Percentiles rank a stretch among this genome's conserved stretches.
Conservation (phyloP, 2,113 vertebrate genomes). For the Thalassarche chlororhynchos region DNA sequence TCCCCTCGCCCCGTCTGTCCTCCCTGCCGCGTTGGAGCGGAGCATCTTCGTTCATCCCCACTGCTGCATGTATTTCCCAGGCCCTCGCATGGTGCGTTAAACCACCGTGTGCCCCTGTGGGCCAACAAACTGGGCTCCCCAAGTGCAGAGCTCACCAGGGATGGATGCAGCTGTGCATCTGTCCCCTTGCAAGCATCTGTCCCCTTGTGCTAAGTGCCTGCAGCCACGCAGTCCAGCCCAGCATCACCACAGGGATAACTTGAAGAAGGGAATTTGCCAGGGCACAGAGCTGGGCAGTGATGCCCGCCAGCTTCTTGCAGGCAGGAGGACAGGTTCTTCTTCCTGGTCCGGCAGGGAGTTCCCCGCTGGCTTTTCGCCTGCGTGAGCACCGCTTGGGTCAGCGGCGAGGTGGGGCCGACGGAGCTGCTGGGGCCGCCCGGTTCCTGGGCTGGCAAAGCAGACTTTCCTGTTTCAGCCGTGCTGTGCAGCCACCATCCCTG, state of each 20-base stretch:
- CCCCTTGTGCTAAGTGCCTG: neutral
- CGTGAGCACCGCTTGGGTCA: neutral
- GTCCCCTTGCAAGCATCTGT: neutral
- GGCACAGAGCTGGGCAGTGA: neutral
- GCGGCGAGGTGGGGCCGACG: neutral
- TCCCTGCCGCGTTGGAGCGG: rapidly evolving
- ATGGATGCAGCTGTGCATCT: neutral
- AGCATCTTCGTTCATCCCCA: neutral
- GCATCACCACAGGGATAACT: neutral
- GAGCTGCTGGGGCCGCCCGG: neutral
- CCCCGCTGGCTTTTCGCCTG: neutral
- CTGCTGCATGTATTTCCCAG: rapidly evolving
- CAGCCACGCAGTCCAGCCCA: neutral
- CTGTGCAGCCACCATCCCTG: neutral
- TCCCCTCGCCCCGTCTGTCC: rapidly evolving
- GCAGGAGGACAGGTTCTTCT: neutral
- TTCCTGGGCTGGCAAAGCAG: slow-evolving; percentile 50
- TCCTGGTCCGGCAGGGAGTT: slow-evolving; percentile 55
- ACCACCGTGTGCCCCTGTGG: rapidly evolving
- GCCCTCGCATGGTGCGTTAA: neutral
- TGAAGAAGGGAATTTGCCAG: neutral
- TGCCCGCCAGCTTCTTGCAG: neutral
- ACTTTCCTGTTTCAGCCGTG: slow-evolving; percentile 23
- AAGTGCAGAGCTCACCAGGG: neutral
- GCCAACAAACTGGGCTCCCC: neutral